Evolutionary conservation across 2,113 vertebrate genomes (phyloP).

Genomic region (Epinephelus moara): DNA sequence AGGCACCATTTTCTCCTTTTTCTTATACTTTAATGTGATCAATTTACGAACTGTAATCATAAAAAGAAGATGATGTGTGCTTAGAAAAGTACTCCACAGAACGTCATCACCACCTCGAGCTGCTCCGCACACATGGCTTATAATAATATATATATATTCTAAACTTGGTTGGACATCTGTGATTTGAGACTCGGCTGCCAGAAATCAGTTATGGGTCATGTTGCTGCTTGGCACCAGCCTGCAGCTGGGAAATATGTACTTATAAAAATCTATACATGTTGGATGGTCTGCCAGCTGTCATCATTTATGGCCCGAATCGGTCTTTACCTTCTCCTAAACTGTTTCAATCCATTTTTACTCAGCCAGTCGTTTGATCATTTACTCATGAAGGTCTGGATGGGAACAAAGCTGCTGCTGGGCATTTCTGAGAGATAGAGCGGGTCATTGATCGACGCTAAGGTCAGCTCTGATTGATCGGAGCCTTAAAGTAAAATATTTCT

Average conservation of each 20-base stretch:
- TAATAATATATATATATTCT: not conserved
- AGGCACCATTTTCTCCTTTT: too few relatives aligned
- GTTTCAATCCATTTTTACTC: conserved; percentile 5
- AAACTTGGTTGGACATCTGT: not conserved
- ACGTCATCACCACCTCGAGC: too few relatives aligned
- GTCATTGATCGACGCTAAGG: conserved; percentile 26
- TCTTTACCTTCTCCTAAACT: not conserved
- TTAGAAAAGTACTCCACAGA: not conserved
- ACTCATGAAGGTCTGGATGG: conserved; percentile 19
- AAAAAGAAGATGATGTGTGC: not conserved
- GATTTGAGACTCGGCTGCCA: not conserved
- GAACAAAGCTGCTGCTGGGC: conserved; percentile 6
- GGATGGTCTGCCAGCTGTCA: too few relatives aligned
- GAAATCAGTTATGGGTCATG: not conserved
- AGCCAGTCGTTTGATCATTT: conserved; percentile 36
- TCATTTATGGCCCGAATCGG: not conserved
- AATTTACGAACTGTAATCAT: too few relatives aligned
- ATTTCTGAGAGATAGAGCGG: conserved; percentile 5
- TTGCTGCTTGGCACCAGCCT: not conserved
- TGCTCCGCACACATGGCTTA: not conserved
- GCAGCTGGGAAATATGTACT: not conserved
- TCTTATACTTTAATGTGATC: not conserved
- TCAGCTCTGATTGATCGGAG: conserved; percentile 20
- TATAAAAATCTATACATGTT: too few relatives aligned
- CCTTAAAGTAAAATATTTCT: not conserved